Percentiles rank a stretch among this genome's conserved stretches.
Evolutionary conservation across 2,888 invertebrate species (phyloP).

Genomic region (Ferdinandea cuprea): DNA sequence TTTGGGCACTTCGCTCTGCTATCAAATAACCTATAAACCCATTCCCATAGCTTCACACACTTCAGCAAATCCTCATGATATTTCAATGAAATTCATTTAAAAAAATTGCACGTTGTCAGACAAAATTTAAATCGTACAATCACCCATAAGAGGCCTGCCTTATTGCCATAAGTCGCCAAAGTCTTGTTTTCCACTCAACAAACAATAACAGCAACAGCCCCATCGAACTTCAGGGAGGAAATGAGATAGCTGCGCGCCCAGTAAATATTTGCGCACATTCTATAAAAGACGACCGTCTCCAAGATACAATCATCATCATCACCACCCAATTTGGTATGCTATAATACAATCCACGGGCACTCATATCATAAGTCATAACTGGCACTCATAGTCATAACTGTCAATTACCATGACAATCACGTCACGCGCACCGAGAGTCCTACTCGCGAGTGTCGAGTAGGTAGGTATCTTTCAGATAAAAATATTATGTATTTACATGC

Average conservation of each 20-base stretch:
- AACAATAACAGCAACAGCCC: background rate
- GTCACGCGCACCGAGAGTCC: conserved; percentile 29
- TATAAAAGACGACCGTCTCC: conserved; percentile 7
- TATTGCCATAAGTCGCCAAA: too few species aligned
- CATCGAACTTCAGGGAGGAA: background rate
- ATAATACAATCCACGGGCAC: background rate
- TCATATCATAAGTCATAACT: too few species aligned
- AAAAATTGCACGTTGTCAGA: conserved; percentile 1
- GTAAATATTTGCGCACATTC: conserved; percentile 44
- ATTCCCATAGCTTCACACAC: conserved; percentile 20
- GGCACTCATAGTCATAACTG: too few species aligned
- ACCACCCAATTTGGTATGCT: background rate
- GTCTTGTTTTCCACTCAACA: background rate
- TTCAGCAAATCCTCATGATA: conserved; percentile 21
- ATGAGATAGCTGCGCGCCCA: conserved; percentile 15
- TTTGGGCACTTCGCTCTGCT: background rate
- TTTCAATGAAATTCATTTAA: conserved; percentile 32
- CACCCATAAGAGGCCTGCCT: conserved; percentile 33
- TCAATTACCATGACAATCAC: conserved; percentile 59
- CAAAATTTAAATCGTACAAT: background rate
- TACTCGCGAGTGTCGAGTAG: too few species aligned
- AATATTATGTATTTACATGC: conserved; percentile 12
- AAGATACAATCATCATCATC: conserved; percentile 31
- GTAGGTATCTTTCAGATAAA: conserved; percentile 34
- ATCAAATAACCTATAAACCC: too few species aligned